Conservation (phyloP, 2,113 vertebrate genomes). For the Macrotus californicus region DNA sequence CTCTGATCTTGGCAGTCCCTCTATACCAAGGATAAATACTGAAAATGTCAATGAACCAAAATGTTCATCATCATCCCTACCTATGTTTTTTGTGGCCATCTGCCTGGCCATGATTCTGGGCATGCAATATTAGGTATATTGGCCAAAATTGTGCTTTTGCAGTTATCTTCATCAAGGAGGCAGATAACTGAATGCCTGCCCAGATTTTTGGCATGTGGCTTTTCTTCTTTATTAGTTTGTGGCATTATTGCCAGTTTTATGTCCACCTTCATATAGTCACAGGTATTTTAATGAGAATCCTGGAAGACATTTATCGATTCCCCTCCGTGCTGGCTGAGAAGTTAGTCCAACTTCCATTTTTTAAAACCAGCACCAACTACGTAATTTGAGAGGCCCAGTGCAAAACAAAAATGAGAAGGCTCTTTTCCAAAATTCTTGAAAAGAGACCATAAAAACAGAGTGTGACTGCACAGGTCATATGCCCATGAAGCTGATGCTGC, state of each 20-base stretch:
- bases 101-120: not conserved
- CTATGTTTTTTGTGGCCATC: not conserved
- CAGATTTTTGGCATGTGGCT: not conserved
- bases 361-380: not conserved
- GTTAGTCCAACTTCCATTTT: not conserved
- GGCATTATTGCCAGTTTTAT: not conserved
- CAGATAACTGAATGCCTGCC: constrained; percentile 47
- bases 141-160: constrained; percentile 11
- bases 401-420: not conserved
- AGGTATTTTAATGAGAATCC: constrained; percentile 21
- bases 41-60: not conserved
- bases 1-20: not conserved
- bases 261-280: not conserved
- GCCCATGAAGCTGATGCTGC: not conserved
- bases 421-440: not conserved
- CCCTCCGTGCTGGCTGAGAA: not conserved
- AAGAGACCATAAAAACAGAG: not conserved
- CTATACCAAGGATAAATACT: not conserved
- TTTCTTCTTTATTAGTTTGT: constrained; percentile 34
- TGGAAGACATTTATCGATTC: not conserved
- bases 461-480: too few relatives aligned
- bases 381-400: not conserved
- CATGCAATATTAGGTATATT: not conserved
- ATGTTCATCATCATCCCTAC: not conserved
- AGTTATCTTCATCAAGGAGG: constrained; percentile 35